Evolutionary conservation across 2,113 vertebrate species (phyloP).

Genomic region (Nanorana parkeri): DNA sequence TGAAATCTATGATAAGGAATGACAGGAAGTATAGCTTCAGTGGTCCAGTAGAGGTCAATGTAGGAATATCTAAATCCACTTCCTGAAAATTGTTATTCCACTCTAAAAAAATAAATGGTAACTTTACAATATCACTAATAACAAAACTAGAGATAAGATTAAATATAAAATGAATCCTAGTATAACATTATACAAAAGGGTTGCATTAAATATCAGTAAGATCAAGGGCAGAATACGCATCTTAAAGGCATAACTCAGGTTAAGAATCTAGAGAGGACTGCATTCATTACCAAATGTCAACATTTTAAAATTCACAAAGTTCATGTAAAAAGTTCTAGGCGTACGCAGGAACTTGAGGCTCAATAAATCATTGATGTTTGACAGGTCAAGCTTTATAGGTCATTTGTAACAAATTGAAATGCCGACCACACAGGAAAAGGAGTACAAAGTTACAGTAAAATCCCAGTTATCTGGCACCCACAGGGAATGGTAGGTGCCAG

Average conservation of each 20-base stretch:
- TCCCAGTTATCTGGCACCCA: too few relatives aligned
- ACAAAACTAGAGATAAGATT: neutral
- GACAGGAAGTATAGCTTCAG: too few relatives aligned
- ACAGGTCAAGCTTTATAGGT: too few relatives aligned
- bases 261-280: neutral
- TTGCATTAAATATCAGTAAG: neutral
- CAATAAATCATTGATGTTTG: too few relatives aligned
- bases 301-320: neutral
- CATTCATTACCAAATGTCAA: slow-evolving; percentile 11
- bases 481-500: too few relatives aligned
- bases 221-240: neutral
- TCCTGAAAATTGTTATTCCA: neutral
- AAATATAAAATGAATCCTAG: neutral
- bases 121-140: neutral
- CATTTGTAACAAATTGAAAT: too few relatives aligned
- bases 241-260: neutral
- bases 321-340: neutral
- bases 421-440: too few relatives aligned
- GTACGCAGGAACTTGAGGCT: too few relatives aligned
- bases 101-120: neutral
- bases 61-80: neutral
- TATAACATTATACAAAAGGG: neutral
- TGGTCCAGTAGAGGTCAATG: neutral
- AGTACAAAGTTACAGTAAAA: too few relatives aligned
- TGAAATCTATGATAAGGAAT: too few relatives aligned